Conservation (phyloP, 2,797 vertebrate genomes). For the Lutjanus argentimaculatus region DNA sequence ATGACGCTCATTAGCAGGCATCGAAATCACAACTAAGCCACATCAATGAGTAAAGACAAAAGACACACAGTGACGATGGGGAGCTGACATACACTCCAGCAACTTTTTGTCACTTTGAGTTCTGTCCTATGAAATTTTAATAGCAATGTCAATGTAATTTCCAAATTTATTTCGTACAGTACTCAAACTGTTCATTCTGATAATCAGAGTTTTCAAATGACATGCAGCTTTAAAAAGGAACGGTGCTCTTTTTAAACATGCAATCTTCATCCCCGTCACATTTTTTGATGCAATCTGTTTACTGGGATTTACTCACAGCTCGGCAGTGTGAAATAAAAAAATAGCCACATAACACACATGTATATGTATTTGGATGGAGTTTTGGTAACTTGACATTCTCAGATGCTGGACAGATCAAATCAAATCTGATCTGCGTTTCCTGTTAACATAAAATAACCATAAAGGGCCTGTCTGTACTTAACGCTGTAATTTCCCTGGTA, state of each 20-base stretch:
- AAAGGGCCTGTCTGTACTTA: not conserved
- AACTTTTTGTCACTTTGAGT: conserved; percentile 15
- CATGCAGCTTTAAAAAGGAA: not conserved
- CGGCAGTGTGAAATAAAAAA: not conserved
- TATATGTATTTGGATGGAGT: not conserved
- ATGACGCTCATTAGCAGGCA: conserved; percentile 55
- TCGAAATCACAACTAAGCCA: conserved; percentile 30
- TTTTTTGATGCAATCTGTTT: not conserved
- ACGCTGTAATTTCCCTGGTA: not conserved
- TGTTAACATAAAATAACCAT: not conserved
- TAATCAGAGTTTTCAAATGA: not conserved
- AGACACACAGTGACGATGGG: not conserved
- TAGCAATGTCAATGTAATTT: not conserved
- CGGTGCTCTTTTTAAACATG: not conserved
- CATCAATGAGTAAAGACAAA: conserved; percentile 31
- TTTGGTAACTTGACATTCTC: not conserved
- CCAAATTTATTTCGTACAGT: not conserved
- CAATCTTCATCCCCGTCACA: too few species aligned
- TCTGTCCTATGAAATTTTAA: not conserved
- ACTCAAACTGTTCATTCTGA: not conserved
- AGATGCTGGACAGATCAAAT: not conserved
- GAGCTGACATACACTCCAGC: not conserved
- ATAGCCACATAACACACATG: not conserved
- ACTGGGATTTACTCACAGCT: not conserved
- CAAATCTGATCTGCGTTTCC: not conserved